phyloP scores from a whole-genome alignment of 1,140 invertebrate genomes.

The Drosophila repletoides region DNA sequence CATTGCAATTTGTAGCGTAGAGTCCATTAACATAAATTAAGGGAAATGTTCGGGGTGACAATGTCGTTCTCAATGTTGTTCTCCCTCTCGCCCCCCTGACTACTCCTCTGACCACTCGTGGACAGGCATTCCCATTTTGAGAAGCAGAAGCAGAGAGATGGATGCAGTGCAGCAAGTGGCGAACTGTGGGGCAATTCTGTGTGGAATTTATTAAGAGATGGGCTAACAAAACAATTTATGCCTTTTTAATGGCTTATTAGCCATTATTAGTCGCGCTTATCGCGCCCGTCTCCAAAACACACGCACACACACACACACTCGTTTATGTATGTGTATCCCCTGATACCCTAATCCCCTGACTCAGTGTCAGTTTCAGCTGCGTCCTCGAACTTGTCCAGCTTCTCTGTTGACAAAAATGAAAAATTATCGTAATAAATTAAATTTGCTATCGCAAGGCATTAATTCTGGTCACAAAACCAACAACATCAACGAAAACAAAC shows the following conservation, averaged over 20 bases:
- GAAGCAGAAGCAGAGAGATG: conserved; percentile 33
- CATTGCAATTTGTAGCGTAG: conserved; percentile 73
- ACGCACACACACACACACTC: conserved; percentile 23
- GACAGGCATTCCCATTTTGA: too few species aligned
- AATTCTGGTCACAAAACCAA: conserved; percentile 66
- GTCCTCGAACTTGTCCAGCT: conserved; percentile 43
- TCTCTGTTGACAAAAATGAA: conserved; percentile 76
- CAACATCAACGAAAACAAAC: conserved; percentile 28
- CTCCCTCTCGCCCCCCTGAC: neutral
- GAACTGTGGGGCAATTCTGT: conserved; percentile 48
- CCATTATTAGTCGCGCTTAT: conserved; percentile 80
- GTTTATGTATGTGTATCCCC: neutral
- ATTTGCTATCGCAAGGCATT: conserved; percentile 79
- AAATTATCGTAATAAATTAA: conserved; percentile 81
- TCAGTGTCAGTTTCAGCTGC: conserved; percentile 39
- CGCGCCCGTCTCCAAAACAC: conserved; percentile 52
- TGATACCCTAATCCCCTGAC: neutral
- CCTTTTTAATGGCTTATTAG: conserved; percentile 80
- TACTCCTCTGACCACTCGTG: too few species aligned
- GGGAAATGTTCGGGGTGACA: conserved; percentile 39
- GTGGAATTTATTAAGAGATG: conserved; percentile 75
- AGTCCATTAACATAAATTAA: conserved; percentile 79
- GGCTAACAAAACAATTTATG: conserved; percentile 80
- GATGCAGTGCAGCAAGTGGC: conserved; percentile 48
- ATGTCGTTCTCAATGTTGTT: conserved; percentile 12